A percentile compares a stretch with the other conserved stretches of the same genome.
phyloP scores from a whole-genome alignment of 2,888 invertebrate genomes.

The Catonia carolina region DNA sequence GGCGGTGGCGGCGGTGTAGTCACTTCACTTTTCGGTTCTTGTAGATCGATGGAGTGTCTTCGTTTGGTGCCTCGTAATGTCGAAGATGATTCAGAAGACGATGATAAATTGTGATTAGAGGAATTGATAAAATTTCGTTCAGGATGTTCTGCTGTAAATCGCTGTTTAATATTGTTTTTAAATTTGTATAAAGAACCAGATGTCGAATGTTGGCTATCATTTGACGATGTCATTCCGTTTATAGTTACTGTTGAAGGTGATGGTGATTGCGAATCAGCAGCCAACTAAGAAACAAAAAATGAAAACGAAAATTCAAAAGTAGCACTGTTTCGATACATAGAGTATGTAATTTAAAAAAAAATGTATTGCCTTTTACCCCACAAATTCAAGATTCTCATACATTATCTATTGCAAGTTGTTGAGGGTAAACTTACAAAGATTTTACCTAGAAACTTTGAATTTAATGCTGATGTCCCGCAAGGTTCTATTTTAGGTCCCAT shows the following conservation, averaged over 20 bases:
- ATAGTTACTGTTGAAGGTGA: slow-evolving; percentile 17
- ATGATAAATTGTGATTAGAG: neutral
- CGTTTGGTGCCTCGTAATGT: neutral
- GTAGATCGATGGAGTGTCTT: slow-evolving; percentile 7
- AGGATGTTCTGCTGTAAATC: slow-evolving; percentile 53
- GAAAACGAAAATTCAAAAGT: slow-evolving; percentile 6
- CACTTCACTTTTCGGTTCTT: slow-evolving; percentile 6
- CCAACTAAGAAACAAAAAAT: slow-evolving; percentile 18
- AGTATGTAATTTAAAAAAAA: neutral
- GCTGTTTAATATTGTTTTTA: slow-evolving; percentile 87
- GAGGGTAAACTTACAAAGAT: too few relatives aligned
- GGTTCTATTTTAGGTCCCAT: too few relatives aligned
- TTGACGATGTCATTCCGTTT: slow-evolving; percentile 34
- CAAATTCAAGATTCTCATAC: too few relatives aligned
- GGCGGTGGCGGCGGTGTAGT: slow-evolving; percentile 14
- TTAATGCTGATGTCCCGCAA: too few relatives aligned
- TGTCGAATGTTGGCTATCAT: slow-evolving; percentile 40
- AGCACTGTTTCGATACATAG: neutral
- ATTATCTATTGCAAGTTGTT: too few relatives aligned
- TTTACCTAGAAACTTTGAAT: too few relatives aligned
- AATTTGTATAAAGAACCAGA: slow-evolving; percentile 63
- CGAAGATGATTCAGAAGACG: neutral
- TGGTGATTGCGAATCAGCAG: slow-evolving; percentile 18
- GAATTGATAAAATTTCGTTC: neutral
- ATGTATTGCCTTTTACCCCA: too few relatives aligned